Conservation (phyloP, 1,140 invertebrate genomes). For the Listronotus oregonensis region DNA sequence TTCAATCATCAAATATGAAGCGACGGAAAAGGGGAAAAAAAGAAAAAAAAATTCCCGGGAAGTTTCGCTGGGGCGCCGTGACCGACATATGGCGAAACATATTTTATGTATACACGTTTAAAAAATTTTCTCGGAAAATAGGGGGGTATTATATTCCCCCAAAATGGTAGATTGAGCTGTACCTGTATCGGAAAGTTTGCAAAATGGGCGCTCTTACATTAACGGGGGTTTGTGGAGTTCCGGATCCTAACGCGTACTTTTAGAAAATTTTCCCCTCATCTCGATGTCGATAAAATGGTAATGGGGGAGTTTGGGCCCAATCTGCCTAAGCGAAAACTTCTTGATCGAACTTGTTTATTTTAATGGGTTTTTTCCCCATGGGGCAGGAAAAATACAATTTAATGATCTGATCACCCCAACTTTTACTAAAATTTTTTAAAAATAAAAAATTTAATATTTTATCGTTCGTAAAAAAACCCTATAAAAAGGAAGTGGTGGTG, state of each 20-base stretch:
- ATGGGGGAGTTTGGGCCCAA: slow-evolving; percentile 32
- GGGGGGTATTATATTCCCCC: slow-evolving; percentile 40
- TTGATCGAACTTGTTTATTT: slow-evolving; percentile 26
- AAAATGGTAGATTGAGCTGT: slow-evolving; percentile 45
- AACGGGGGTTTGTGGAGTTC: slow-evolving; percentile 45
- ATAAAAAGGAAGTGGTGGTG: too few relatives aligned
- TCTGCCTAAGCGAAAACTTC: slow-evolving; percentile 20
- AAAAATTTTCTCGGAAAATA: slow-evolving; percentile 36
- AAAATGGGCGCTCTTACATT: slow-evolving; percentile 41
- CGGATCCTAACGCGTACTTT: slow-evolving; percentile 38
- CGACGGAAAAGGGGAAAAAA: slow-evolving; percentile 6
- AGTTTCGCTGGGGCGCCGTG: slow-evolving; percentile 3
- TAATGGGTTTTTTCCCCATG: slow-evolving; percentile 23
- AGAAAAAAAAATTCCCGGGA: not conserved
- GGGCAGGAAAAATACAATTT: slow-evolving; percentile 12
- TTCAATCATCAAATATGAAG: slow-evolving; percentile 10
- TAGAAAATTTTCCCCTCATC: slow-evolving; percentile 38
- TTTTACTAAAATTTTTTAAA: too few relatives aligned
- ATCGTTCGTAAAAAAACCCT: too few relatives aligned
- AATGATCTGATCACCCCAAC: too few relatives aligned
- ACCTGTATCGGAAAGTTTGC: slow-evolving; percentile 47
- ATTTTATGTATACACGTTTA: slow-evolving; percentile 41
- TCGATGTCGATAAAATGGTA: slow-evolving; percentile 49
- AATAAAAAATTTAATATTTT: too few relatives aligned
- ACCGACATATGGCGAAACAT: slow-evolving; percentile 37